Evolutionary conservation across 2,797 vertebrate genomes (phyloP), one percentile per base, ranked within the genome.

Genomic region (Parotocinclus haroldoi): DNA sequence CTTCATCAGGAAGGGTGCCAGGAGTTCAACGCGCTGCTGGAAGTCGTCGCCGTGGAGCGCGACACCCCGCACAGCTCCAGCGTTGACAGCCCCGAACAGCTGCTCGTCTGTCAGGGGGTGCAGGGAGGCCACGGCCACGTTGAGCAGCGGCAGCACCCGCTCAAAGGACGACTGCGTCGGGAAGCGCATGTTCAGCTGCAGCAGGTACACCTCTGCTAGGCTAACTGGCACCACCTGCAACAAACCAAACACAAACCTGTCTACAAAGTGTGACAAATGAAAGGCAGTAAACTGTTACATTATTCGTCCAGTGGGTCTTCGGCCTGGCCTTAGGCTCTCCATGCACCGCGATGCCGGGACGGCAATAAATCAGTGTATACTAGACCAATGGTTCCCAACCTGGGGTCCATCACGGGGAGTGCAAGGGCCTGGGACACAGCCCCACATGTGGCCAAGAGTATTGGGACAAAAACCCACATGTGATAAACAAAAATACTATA

Each of bases 171-270:
- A 98, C 87, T 96, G 95, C 13, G 96, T 98, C 54, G 96, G 96
- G 83, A 99, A 99, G 48, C 94, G 91, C 93, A 99, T 97, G 89
- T 99, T 99, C 85, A 97, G 94, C 83, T 96, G 96, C 76, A 99
- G 83, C 74, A 98, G 87, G 81, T 98, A 98, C 19, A 98, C 93
- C 79, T 99, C 96, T 0, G 95, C 93, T 40, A 99, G 90, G 14
- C 91, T 98, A 71, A 98, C 96, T 37, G 96, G 96, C 63, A 98
- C 95, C 69, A 99, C 96, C 88, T 89, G 1, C n/a, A 0, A 11
- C 10, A 46, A 7, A 46, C 55, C 64, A 37, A 50, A 7, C 10
- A n/a, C 4, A 55, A 42, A 59, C n/a, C n/a, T n/a, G n/a, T n/a
- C n/a, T n/a, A n/a, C n/a, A n/a, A n/a, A n/a, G n/a, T n/a, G n/a